Evolutionary conservation across 2,113 vertebrate genomes (phyloP), one percentile per base, ranked within the genome.

Genomic region (Salminus brasiliensis): DNA sequence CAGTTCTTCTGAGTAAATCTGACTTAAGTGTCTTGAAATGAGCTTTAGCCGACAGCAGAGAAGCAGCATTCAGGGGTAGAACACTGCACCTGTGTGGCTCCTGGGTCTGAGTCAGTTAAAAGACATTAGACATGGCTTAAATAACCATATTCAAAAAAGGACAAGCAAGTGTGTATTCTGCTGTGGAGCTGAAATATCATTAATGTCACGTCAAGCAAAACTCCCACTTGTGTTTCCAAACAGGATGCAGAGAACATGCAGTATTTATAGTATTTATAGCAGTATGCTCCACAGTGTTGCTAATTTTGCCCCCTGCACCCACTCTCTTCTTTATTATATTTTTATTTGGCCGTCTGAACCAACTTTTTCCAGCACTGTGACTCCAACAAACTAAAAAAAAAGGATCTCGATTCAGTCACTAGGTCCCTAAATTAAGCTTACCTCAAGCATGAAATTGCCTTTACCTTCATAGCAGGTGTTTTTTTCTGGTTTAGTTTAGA

Each of bases 391-490:
- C n/a, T n/a, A 65, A 9, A 21, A 66, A 66, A 72, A 47, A 21
- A 65, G 72, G n/a, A 29, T 66, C 9, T 60, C 15, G 55, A 60
- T 74, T 73, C 25, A 45, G 67, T 57, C 69, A 25, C 53, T 1
- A 30, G 57, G n/a, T 30, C 23, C 32, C 59, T 71, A 49, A 63
- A 83, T 79, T 60, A 73, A 69, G 66, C 47, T 81, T 43, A 39
- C 45, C 70, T 84, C 75, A 84, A 78, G 63, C 83, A 73, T 84
- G 83, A 84, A 84, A 84, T 84, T 74, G 72, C 79, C 71, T 74
- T 74, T 53, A 65, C 65, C 57, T 79, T 60, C 27, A 39, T 18
- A 18, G 45, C 21, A 34, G 34, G 71, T 71, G 45, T 34, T 8
- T 52, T 39, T 49, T 25, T 71, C 66, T 13, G 18, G 27, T 55